These are phyloP conservation scores for Malaclemys terrapin DNA, from an alignment of 2,113 vertebrate genomes.

Conservation along the genomic window DNA sequence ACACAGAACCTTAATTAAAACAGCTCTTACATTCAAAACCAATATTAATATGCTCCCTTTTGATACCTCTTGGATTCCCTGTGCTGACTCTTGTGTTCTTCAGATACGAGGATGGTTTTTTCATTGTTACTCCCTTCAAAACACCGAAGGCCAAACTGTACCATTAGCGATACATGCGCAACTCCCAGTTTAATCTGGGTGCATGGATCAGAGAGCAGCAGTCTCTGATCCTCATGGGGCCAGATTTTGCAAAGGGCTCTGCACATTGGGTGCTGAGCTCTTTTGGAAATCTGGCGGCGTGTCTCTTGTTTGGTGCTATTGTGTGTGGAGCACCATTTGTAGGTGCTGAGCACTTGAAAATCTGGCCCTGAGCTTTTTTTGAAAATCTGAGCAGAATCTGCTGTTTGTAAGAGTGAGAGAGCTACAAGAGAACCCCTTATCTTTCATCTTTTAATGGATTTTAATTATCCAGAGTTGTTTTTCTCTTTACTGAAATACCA, in stretches of 20 bases:
- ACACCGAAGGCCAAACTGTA: not conserved
- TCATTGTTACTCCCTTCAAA: not conserved
- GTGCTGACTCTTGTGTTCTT: not conserved
- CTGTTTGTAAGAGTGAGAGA: slow-evolving; percentile 37
- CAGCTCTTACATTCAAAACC: not conserved
- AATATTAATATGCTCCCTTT: not conserved
- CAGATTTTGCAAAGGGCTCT: not conserved
- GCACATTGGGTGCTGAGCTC: not conserved
- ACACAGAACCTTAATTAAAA: not conserved
- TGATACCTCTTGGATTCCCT: not conserved
- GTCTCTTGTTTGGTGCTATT: accelerated
- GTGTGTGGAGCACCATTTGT: not conserved
- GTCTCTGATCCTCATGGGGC: not conserved
- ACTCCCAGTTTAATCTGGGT: not conserved
- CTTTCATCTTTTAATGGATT: slow-evolving; percentile 75
- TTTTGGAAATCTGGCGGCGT: not conserved
- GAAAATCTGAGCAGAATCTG: not conserved
- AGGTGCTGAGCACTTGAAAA: accelerated
- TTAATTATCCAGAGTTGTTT: slow-evolving; percentile 76
- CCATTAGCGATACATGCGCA: not conserved
- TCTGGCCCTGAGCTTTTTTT: not conserved
- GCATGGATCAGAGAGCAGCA: not conserved
- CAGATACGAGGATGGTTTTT: not conserved
- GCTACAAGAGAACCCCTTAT: slow-evolving; percentile 61
- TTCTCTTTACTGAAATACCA: slow-evolving; percentile 66